These are phyloP conservation scores for Limnephilus lunatus DNA, from an alignment of 2,888 invertebrate genomes.

Conservation along the genomic window DNA sequence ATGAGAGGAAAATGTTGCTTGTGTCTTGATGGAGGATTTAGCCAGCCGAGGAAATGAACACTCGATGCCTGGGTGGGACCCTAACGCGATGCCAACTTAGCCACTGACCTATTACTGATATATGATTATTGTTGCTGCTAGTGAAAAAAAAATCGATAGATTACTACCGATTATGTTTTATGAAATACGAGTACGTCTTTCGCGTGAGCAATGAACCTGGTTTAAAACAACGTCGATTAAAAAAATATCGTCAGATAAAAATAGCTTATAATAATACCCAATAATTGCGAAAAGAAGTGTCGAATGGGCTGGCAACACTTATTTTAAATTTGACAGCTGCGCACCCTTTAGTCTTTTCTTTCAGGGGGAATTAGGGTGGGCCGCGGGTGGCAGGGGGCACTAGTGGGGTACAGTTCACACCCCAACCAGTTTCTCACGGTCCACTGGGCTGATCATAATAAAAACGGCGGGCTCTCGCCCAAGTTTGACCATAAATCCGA, in stretches of 20 bases:
- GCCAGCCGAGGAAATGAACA: no score
- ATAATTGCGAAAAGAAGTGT: constrained; percentile 35
- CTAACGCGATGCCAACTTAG: no score
- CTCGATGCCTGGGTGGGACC: no score
- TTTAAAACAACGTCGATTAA: neutral
- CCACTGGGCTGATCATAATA: constrained; percentile 80
- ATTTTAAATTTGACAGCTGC: constrained; percentile 65
- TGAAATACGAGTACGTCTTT: no score
- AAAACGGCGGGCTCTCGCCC: constrained; percentile 76
- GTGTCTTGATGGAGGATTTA: no score
- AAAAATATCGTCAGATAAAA: neutral
- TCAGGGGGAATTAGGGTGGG: constrained; percentile 36
- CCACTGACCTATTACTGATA: no score
- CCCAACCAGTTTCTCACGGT: constrained; percentile 76
- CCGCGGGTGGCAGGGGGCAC: constrained; percentile 1
- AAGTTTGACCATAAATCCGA: constrained; percentile 79
- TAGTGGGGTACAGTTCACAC: constrained; percentile 42
- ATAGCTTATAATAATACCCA: neutral
- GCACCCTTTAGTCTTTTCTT: constrained; percentile 56
- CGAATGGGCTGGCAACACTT: constrained; percentile 43
- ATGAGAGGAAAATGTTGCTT: no score
- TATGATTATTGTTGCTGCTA: no score
- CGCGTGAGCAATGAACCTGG: neutral
- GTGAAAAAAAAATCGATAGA: no score
- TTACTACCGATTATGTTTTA: no score